Conservation (phyloP, 2,797 vertebrate species). For the Linurgus olivaceus region DNA sequence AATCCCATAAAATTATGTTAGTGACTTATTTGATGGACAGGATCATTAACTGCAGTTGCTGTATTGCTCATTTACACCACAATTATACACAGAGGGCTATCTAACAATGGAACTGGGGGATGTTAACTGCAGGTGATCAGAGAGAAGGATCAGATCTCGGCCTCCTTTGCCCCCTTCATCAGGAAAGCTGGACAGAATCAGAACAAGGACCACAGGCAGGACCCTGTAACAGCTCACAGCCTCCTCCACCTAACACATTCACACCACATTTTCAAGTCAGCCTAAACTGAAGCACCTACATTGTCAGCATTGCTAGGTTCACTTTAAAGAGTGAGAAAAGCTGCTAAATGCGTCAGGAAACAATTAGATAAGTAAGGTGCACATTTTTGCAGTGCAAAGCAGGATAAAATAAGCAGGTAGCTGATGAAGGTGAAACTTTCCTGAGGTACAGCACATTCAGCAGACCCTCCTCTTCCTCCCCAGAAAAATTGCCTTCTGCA, state of each 20-base stretch:
- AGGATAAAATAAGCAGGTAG: constrained; percentile 63
- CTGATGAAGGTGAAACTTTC: constrained; percentile 61
- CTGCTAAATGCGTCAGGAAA: constrained; percentile 72
- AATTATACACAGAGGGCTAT: not conserved
- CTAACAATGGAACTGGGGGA: not conserved
- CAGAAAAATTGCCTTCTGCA: constrained; percentile 38
- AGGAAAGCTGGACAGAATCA: not conserved
- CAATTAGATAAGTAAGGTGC: constrained; percentile 65
- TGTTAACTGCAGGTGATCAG: not conserved
- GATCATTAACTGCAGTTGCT: not conserved
- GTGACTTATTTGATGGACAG: not conserved
- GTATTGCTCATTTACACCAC: not conserved
- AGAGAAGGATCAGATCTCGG: not conserved
- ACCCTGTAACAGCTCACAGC: not conserved
- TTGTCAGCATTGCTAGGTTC: constrained; percentile 67
- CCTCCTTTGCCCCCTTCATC: not conserved
- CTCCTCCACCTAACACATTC: not conserved
- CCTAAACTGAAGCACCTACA: constrained; percentile 57
- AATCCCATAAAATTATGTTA: not conserved
- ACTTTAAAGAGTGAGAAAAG: constrained; percentile 69
- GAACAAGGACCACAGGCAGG: not conserved
- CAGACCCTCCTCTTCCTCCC: not conserved
- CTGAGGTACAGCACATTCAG: constrained; percentile 52
- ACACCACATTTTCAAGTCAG: constrained; percentile 30
- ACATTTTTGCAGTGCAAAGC: constrained; percentile 61